A percentile compares a stretch with the other conserved stretches of the same genome.
Conservation (phyloP, 2,113 vertebrate species). For the Mustelus asterias region DNA sequence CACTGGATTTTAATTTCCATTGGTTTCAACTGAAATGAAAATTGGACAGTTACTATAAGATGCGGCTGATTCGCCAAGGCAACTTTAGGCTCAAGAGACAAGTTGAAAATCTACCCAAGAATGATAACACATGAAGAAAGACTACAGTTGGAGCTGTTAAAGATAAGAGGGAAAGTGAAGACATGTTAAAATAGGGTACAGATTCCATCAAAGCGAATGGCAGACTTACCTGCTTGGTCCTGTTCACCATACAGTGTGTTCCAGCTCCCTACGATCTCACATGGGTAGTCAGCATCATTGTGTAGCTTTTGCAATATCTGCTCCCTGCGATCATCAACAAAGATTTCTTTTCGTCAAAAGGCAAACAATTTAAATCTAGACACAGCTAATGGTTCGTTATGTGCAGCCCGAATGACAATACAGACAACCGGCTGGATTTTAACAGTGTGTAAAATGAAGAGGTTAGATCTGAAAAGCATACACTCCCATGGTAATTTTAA, state of each 20-base stretch:
- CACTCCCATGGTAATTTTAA: not conserved
- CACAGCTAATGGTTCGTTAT: not conserved
- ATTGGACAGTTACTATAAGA: not conserved
- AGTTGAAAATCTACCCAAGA: not conserved
- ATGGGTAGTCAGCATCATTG: slow-evolving; percentile 73
- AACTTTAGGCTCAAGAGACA: not conserved
- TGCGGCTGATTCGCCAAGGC: not conserved
- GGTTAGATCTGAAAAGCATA: not conserved
- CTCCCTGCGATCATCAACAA: slow-evolving; percentile 54
- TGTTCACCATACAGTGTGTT: slow-evolving; percentile 95
- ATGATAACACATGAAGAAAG: not conserved
- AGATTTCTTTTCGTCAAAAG: too few relatives aligned
- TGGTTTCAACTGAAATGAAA: not conserved
- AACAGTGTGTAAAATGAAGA: not conserved
- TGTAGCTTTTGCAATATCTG: slow-evolving; percentile 81
- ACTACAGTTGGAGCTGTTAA: not conserved
- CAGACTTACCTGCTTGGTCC: slow-evolving; percentile 81
- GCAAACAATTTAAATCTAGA: not conserved
- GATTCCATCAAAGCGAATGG: not conserved
- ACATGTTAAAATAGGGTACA: not conserved
- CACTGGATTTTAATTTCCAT: not conserved
- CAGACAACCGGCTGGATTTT: not conserved
- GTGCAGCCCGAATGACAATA: not conserved
- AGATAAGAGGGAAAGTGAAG: not conserved
- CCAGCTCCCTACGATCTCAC: slow-evolving; percentile 91